Evolutionary conservation across 2,797 vertebrate genomes (phyloP).

Genomic region (Acrossocheilus fasciatus): DNA sequence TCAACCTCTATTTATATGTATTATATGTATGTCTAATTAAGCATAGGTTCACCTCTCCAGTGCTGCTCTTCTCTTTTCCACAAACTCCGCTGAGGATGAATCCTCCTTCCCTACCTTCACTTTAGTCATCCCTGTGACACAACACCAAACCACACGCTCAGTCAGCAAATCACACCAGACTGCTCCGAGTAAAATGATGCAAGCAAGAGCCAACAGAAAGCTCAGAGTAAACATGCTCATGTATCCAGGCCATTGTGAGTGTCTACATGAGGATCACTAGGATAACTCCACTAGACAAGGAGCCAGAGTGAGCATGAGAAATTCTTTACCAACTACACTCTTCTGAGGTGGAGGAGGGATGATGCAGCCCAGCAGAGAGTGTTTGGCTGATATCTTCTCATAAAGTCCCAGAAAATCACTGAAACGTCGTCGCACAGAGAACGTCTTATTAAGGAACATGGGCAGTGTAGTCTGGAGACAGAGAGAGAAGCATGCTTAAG

Average conservation of each 20-base stretch:
- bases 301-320: not conserved
- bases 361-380: slow-evolving; percentile 90
- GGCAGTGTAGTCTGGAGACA: slow-evolving; percentile 73
- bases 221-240: not conserved
- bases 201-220: not conserved
- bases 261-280: not conserved
- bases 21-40: not conserved
- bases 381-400: slow-evolving; percentile 93
- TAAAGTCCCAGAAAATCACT: slow-evolving; percentile 97
- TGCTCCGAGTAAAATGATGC: not conserved
- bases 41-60: slow-evolving; percentile 75
- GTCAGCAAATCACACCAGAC: not conserved
- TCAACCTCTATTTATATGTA: not conserved
- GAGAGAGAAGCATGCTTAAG: not conserved
- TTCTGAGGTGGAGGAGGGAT: slow-evolving; percentile 94
- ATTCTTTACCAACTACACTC: slow-evolving; percentile 88
- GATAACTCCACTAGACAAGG: not conserved
- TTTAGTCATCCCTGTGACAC: slow-evolving; percentile 93
- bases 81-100: slow-evolving; percentile 93
- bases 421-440: slow-evolving; percentile 92
- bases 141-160: slow-evolving; percentile 35
- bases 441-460: slow-evolving; percentile 90
- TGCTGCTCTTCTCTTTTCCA: slow-evolving; percentile 89
- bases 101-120: slow-evolving; percentile 98
- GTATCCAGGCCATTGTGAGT: not conserved